Evolutionary conservation across 2,888 invertebrate genomes (phyloP).

Genomic region (Lepidocyrtinus sp.): DNA sequence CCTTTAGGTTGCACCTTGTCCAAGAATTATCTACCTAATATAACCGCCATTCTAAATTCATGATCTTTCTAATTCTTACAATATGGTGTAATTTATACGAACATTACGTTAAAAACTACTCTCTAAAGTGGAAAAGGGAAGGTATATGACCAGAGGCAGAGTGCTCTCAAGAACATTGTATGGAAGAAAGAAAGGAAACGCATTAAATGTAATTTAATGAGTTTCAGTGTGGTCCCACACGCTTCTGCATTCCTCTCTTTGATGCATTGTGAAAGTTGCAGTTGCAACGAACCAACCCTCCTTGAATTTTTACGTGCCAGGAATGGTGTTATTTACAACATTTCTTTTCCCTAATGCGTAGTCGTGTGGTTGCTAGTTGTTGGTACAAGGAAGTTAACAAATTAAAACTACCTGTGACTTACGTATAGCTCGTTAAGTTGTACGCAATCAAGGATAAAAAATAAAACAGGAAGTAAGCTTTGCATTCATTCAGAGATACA

Average conservation of each 20-base stretch:
- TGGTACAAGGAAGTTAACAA: constrained; percentile 36
- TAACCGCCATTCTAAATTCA: not conserved
- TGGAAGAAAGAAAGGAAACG: not conserved
- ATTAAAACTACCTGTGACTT: constrained; percentile 53
- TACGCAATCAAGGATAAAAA: constrained; percentile 29
- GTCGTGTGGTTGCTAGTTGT: not conserved
- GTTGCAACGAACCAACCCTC: no score
- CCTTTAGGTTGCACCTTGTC: no score
- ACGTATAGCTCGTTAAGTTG: constrained; percentile 51
- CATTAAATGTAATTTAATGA: constrained; percentile 35
- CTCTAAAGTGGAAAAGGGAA: not conserved
- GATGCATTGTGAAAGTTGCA: no score
- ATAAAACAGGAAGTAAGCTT: not conserved
- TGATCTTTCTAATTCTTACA: not conserved
- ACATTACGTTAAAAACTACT: not conserved
- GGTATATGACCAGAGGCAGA: no score
- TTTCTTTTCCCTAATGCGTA: no score
- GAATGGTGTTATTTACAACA: no score
- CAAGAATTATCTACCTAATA: no score
- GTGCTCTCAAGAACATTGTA: not conserved
- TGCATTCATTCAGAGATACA: not conserved
- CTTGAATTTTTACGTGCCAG: no score
- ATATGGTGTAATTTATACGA: constrained; percentile 21
- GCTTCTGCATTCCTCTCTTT: no score
- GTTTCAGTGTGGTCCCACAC: no score